phyloP scores from a whole-genome alignment of 2,888 invertebrate genomes.

The Thera obeliscata region DNA sequence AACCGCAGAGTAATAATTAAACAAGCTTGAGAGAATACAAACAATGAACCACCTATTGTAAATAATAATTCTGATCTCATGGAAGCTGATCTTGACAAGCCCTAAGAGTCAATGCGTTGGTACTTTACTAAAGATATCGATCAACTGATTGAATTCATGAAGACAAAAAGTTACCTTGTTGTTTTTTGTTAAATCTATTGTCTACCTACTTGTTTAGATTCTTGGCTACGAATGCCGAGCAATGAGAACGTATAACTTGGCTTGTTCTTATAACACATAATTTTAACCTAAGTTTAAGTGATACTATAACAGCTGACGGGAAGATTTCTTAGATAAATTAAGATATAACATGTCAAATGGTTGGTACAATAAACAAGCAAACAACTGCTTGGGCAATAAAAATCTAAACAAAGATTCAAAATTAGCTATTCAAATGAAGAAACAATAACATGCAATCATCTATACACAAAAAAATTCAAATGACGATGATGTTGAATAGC shows the following conservation, averaged over 20 bases:
- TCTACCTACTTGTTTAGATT: constrained; percentile 19
- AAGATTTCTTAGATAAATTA: not conserved
- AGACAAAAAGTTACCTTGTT: constrained; percentile 33
- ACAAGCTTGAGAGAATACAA: constrained; percentile 18
- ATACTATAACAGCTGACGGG: not conserved
- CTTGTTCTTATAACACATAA: not conserved
- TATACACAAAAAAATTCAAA: constrained; percentile 11
- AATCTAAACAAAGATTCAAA: constrained; percentile 24
- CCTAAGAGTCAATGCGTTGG: constrained; percentile 11
- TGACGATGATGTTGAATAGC: constrained; percentile 30
- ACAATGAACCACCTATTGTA: constrained; percentile 13
- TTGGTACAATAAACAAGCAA: not conserved
- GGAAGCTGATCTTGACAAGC: constrained; percentile 10
- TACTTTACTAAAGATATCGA: constrained; percentile 27
- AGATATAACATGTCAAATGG: not conserved
- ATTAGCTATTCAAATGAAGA: constrained; percentile 27
- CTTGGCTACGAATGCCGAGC: not conserved
- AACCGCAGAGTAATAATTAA: constrained; percentile 11
- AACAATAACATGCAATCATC: constrained; percentile 19
- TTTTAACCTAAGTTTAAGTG: not conserved
- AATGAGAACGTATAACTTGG: not conserved
- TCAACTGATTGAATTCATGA: constrained; percentile 29
- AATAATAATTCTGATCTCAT: constrained; percentile 10
- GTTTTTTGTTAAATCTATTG: constrained; percentile 34
- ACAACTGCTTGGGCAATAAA: constrained; percentile 17